These are phyloP conservation scores for Dryoscopus gambensis DNA, from an alignment of 2,113 vertebrate species.

Conservation along the genomic window DNA sequence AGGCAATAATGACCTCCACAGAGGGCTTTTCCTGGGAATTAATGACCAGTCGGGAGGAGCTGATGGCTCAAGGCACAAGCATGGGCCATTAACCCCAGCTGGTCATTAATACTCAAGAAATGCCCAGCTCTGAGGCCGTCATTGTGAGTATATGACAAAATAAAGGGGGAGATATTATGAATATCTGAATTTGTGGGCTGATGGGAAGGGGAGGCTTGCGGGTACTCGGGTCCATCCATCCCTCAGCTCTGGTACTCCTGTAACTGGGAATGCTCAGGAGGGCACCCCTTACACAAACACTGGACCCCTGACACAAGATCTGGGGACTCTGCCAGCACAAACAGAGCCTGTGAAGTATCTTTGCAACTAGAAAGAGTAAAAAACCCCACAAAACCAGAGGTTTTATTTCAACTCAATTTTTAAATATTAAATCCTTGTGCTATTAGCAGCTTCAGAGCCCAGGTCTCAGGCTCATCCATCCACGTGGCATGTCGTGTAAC, in stretches of 20 bases:
- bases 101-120: constrained; percentile 72
- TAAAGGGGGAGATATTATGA: constrained; percentile 1
- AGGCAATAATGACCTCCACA: constrained; percentile 71
- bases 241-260: neutral
- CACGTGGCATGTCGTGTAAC: rapidly evolving
- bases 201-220: neutral
- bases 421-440: neutral
- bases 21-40: constrained; percentile 74
- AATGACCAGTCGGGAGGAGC: constrained; percentile 69
- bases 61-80: constrained; percentile 71
- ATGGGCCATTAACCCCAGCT: constrained; percentile 74
- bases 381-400: neutral
- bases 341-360: neutral
- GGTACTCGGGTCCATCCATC: neutral
- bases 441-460: neutral
- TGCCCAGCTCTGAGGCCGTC: constrained; percentile 58
- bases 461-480: neutral
- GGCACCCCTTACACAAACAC: neutral
- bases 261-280: neutral
- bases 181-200: constrained; percentile 35
- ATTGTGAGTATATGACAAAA: constrained; percentile 63
- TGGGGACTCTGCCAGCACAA: neutral
- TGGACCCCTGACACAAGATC: neutral
- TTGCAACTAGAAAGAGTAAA: neutral
- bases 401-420: neutral